Conservation (phyloP, 2,888 invertebrate species). For the Encarsia formosa region DNA sequence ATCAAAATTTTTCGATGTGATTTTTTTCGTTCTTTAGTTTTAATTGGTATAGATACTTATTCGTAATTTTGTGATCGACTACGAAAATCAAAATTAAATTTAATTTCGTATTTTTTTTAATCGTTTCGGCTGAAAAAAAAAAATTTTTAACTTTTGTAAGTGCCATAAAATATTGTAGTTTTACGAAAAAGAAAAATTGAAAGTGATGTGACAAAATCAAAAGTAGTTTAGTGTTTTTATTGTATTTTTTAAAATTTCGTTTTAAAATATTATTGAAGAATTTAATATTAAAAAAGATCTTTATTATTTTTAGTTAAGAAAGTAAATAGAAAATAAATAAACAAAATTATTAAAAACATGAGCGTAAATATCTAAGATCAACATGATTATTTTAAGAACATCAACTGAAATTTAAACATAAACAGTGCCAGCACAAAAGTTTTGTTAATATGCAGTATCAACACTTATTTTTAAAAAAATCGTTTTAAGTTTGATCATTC, state of each 20-base stretch:
- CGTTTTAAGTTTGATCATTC: no score
- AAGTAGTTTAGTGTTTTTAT: slow-evolving; percentile 11
- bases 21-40: neutral
- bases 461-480: no score
- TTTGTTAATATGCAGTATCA: no score
- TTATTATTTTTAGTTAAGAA: no score
- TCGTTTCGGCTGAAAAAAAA: neutral
- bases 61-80: slow-evolving; percentile 1
- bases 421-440: slow-evolving; percentile 13
- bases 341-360: no score
- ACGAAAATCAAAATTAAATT: neutral
- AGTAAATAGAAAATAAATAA: no score
- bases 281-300: neutral
- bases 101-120: neutral
- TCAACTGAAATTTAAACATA: no score
- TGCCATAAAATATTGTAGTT: slow-evolving; percentile 38
- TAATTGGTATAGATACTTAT: neutral
- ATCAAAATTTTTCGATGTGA: neutral
- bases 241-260: neutral
- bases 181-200: slow-evolving; percentile 6
- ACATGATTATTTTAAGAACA: no score
- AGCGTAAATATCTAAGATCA: no score
- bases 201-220: slow-evolving; percentile 22
- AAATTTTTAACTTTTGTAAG: slow-evolving; percentile 33
- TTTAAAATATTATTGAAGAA: neutral